Base-by-base conservation (phyloP, 2,113 vertebrate species). In the Malaclemys terrapin region DNA sequence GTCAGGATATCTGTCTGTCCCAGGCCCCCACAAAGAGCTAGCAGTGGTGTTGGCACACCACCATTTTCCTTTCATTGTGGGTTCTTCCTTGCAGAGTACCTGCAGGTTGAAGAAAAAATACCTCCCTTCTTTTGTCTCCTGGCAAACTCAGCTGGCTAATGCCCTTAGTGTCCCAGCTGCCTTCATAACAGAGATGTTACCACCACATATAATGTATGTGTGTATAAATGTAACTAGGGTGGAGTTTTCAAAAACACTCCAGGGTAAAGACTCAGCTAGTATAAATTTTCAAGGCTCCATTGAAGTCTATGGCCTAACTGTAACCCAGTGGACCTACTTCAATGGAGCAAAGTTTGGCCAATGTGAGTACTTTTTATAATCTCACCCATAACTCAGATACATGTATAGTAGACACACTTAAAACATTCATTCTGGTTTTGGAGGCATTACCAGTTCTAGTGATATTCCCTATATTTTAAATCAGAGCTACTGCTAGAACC, bases 231-330 rank as follows among this genome's bases (percentile, higher is more conserved):
- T 29, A 86, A 16, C 2, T 8, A 50, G 47, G 3, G 1, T 27
- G 9, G 56, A 69, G 4, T 81, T 94, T 90, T 54, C 65, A 85
- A 82, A 93, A 65, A 62, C 82, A 20, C 16, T 0, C 17, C 11
- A 38, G 11, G 10, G 10, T 80, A 79, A 16, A 12, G 35, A 2
- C 1, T 78, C 62, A 78, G 24, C 22, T 0, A 3, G 17, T 45
- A 38, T 14, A 88, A 16, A 1, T 45, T 87, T 20, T 38, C 29
- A 24, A 42, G 45, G 47, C 54, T 90, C 17, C 62, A 9, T 19
- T 65, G 35, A 65, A 65, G 16, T 35, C 62, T n/a, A 17, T 65
- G 35, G 35, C 35, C 62, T 65, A 65, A 19, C 31, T 65, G 14
- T 65, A n/a, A 65, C 35, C 62, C 16, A 65, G 16, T 65, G 62